Percentiles rank a stretch among this genome's conserved stretches.
Evolutionary conservation across 2,797 vertebrate species (phyloP).

Genomic region (Pteropus rufus): DNA sequence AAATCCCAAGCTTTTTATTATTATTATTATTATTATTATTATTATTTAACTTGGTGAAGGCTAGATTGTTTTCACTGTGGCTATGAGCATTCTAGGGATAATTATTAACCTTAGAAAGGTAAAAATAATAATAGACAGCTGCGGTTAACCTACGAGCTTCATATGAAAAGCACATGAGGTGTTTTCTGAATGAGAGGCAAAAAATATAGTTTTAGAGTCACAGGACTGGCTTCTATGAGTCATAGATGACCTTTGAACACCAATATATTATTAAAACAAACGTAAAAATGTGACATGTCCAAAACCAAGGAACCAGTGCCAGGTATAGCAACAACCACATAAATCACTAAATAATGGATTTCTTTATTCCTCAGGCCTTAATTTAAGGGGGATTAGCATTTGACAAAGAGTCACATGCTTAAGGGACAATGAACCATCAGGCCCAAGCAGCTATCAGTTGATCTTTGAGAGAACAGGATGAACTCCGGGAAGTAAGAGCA

Average conservation of each 20-base stretch:
- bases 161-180: neutral
- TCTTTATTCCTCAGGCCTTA: constrained; percentile 14
- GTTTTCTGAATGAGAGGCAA: neutral
- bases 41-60: neutral
- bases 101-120: neutral
- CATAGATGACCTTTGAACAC: neutral
- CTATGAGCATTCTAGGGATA: neutral
- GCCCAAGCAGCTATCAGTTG: neutral
- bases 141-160: neutral
- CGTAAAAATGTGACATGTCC: constrained; percentile 8
- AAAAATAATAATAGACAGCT: neutral
- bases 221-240: neutral
- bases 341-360: constrained; percentile 16
- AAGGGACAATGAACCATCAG: neutral
- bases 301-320: neutral
- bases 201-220: neutral
- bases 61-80: neutral
- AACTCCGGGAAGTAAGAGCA: neutral
- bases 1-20: neutral
- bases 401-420: neutral
- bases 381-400: neutral
- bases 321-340: neutral
- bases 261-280: neutral
- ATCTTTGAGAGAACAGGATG: constrained; percentile 45
- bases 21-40: no score